A percentile compares a stretch with the other conserved stretches of the same genome.
phyloP scores from a whole-genome alignment of 1,140 invertebrate genomes.

The Sminthurides bifidus region DNA sequence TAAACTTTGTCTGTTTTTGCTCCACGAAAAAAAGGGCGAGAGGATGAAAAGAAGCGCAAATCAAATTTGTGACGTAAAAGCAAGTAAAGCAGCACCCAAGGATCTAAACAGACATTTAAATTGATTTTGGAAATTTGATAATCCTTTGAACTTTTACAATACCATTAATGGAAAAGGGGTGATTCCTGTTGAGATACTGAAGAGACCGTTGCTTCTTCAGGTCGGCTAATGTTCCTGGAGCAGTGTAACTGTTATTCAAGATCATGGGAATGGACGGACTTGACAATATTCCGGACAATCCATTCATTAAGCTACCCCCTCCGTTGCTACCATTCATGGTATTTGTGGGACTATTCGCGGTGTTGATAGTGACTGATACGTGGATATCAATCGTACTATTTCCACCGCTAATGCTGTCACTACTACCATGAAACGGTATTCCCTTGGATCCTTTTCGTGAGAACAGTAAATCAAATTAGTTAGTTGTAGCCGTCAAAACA shows the following conservation, averaged over 20 bases:
- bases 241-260: conserved; percentile 14
- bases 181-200: conserved; percentile 22
- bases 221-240: conserved; percentile 38
- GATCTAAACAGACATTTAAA: no score
- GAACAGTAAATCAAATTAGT: not conserved
- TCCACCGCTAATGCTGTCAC: conserved; percentile 23
- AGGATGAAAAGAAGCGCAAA: no score
- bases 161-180: conserved; percentile 18
- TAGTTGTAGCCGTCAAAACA: no score
- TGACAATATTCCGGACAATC: conserved; percentile 3
- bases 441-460: conserved; percentile 6
- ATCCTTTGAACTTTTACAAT: not conserved
- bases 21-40: no score
- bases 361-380: conserved; percentile 35
- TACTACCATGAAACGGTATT: conserved; percentile 18
- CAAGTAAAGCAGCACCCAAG: no score
- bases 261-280: not conserved
- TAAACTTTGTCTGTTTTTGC: no score
- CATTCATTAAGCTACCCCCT: not conserved
- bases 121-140: conserved; percentile 5
- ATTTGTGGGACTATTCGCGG: conserved; percentile 18
- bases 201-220: conserved; percentile 39
- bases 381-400: conserved; percentile 35
- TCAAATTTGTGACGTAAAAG: no score
- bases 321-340: conserved; percentile 3